Percentiles rank a stretch among this genome's conserved stretches.
Conservation (phyloP, 2,113 vertebrate species). For the Leptodactylus fuscus region DNA sequence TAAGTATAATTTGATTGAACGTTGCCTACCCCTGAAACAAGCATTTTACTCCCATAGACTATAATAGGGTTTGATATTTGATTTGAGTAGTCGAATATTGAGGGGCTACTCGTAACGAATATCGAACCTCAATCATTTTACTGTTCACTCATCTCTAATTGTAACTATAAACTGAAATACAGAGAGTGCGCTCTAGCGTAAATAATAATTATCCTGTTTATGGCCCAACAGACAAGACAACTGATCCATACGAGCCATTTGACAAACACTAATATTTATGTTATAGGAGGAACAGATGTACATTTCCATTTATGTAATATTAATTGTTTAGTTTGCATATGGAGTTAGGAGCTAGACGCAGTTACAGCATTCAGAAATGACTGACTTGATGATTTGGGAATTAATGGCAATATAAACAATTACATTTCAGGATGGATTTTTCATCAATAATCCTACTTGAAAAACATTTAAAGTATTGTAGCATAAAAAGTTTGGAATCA, state of each 20-base stretch:
- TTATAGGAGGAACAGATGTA: constrained; percentile 49
- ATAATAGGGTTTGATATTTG: no score
- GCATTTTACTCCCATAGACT: no score
- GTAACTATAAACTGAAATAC: constrained; percentile 22
- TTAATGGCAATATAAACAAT: constrained; percentile 1
- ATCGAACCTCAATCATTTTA: no score
- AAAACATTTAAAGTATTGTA: constrained; percentile 17
- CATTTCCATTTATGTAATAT: constrained; percentile 55
- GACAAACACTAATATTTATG: constrained; percentile 46
- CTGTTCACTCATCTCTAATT: no score
- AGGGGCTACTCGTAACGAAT: no score
- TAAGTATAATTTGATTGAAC: no score
- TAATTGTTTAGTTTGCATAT: constrained; percentile 22
- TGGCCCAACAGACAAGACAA: constrained; percentile 36
- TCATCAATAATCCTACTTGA: neutral
- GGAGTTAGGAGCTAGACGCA: constrained; percentile 13
- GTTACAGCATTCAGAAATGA: neutral
- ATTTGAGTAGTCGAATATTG: no score
- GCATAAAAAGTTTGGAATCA: neutral
- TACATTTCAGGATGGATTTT: constrained; percentile 24
- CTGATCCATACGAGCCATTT: constrained; percentile 7
- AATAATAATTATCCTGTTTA: constrained; percentile 30
- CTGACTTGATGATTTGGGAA: constrained; percentile 47
- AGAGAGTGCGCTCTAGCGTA: neutral
- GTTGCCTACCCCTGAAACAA: no score